Base-by-base conservation (phyloP, 2,888 invertebrate genomes). In the Yponomeuta sedellus region DNA sequence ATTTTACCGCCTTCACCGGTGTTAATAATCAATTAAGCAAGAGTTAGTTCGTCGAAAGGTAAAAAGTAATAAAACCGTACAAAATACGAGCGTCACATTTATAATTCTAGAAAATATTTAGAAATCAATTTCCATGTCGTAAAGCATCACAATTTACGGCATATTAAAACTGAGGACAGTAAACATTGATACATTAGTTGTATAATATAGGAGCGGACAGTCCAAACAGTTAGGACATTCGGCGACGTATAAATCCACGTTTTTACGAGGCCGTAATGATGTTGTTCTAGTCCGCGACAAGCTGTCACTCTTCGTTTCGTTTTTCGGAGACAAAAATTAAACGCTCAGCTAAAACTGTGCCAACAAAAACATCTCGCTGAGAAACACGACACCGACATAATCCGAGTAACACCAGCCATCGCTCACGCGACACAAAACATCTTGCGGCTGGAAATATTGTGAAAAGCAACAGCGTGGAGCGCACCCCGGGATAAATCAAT, bases 391-490 rank as follows among this genome's bases (percentile, higher is more conserved):
- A 80, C 78, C 74, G 70, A 71, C 70, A 72, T 87, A 86, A 88
- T 82, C 85, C 84, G 68, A 68, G 71, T 77, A 75, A 81, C 72
- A 76, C 79, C 78, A 72, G 75, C 78, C 82, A 80, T 85, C 76
- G 78, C 83, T 85, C 84, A 82, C 79, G 74, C 78, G 87, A 89
- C 84, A 85, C 78, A 85, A 86, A 86, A 88, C 90, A 89, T 86
- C 87, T 90, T 90, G 88, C 78, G 74, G 77, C 80, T 77, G 81
- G 83, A 83, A 84, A 85, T 83, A 85, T 85, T 84, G 81, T 83
- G 85, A 86, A 85, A 85, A 87, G 80, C 80, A 81, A 81, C 77
- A 74, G 71, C 70, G 74, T 67, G 69, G 74, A 68, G 69, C 75
- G 71, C 76, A 74, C 75, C 76, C 77, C 73, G 71, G 68, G 70